A percentile compares a stretch with the other conserved stretches of the same genome.
Evolutionary conservation across 2,888 invertebrate genomes (phyloP).

Genomic region (Hemaris fuciformis): DNA sequence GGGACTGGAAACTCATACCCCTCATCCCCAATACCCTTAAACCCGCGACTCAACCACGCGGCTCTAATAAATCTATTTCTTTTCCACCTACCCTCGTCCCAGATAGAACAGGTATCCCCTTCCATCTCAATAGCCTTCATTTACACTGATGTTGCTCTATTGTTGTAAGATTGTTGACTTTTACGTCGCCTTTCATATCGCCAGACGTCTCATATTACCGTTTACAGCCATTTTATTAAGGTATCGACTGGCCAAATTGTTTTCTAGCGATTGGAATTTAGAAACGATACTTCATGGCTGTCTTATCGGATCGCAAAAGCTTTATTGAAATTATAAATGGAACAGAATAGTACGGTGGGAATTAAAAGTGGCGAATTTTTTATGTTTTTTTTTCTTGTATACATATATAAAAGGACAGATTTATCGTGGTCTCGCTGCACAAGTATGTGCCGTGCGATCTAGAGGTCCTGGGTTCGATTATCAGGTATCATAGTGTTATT

Average conservation of each 20-base stretch:
- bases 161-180: constrained; percentile 6
- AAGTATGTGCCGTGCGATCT: too few species aligned
- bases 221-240: constrained; percentile 1
- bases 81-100: background rate
- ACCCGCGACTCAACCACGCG: background rate
- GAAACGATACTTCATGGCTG: background rate
- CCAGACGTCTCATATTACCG: background rate
- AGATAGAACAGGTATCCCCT: background rate
- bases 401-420: too few species aligned
- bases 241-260: background rate
- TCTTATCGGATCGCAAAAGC: background rate
- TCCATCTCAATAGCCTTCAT: background rate
- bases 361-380: too few species aligned
- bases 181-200: background rate
- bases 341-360: too few species aligned
- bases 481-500: too few species aligned
- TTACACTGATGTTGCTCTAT: background rate
- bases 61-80: background rate
- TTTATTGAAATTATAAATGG: background rate
- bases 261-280: background rate
- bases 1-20: too few species aligned
- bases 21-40: background rate
- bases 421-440: too few species aligned
- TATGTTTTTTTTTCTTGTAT: too few species aligned
- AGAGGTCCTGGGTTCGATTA: too few species aligned